phyloP scores from a whole-genome alignment of 2,888 invertebrate genomes.

The Ophion ellenae region DNA sequence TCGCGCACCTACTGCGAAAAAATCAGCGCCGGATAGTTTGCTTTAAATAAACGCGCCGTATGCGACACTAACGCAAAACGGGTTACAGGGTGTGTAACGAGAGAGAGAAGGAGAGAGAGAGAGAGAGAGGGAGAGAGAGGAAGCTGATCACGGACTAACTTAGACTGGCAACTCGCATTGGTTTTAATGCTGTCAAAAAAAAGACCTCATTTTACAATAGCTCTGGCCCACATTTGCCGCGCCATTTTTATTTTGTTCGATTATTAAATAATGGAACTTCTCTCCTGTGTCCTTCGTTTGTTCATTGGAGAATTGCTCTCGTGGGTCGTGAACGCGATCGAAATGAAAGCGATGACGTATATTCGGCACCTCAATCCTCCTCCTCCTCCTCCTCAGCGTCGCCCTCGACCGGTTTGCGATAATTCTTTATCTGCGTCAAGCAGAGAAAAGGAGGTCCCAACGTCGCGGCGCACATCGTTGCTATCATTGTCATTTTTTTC shows the following conservation, averaged over 20 bases:
- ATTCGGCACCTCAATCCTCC: slow-evolving; percentile 9
- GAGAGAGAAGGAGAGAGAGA: slow-evolving; percentile 25
- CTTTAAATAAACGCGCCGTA: slow-evolving; percentile 66
- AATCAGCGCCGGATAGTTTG: slow-evolving; percentile 64
- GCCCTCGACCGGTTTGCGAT: slow-evolving; percentile 47
- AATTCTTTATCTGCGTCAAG: slow-evolving; percentile 58
- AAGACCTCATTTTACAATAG: background rate
- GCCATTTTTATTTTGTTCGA: background rate
- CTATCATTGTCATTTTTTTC: slow-evolving; percentile 54
- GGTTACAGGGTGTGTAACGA: slow-evolving; percentile 54
- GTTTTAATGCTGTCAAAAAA: background rate
- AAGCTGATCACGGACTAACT: slow-evolving; percentile 6
- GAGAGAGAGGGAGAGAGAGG: background rate
- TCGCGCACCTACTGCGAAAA: slow-evolving; percentile 55
- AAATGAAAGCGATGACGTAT: slow-evolving; percentile 2
- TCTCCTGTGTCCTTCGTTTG: background rate
- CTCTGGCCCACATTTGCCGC: background rate
- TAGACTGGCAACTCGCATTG: background rate
- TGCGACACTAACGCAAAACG: slow-evolving; percentile 29
- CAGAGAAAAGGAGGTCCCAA: slow-evolving; percentile 54
- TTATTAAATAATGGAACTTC: background rate
- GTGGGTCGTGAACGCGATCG: background rate
- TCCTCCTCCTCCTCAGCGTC: slow-evolving; percentile 9
- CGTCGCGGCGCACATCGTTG: slow-evolving; percentile 52
- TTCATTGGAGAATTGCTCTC: background rate